A percentile compares a stretch with the other conserved stretches of the same genome.
These are phyloP conservation scores for Yponomeuta sedellus DNA, from an alignment of 2,888 invertebrate species.

Conservation along the genomic window DNA sequence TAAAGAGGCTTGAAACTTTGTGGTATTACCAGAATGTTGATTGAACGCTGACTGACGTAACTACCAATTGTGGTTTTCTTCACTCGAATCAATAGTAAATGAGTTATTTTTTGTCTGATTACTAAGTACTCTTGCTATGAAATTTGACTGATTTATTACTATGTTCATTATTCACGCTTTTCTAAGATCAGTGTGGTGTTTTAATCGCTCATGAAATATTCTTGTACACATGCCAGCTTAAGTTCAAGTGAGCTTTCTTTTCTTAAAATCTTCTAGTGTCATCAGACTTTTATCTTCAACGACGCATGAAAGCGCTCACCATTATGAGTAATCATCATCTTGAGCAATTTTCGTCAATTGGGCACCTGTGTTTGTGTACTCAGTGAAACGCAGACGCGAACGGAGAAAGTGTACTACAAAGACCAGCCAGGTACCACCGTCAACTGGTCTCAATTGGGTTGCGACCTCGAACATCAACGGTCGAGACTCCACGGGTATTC, in stretches of 20 bases:
- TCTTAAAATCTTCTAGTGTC: background rate
- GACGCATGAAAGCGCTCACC: background rate
- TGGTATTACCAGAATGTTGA: constrained; percentile 25
- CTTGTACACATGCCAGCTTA: background rate
- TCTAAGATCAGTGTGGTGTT: background rate
- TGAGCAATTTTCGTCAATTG: constrained; percentile 12
- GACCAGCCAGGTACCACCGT: constrained; percentile 38
- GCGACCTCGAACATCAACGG: constrained; percentile 64
- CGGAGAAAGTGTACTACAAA: constrained; percentile 73
- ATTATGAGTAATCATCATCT: constrained; percentile 1
- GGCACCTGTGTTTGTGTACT: constrained; percentile 39
- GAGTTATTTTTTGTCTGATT: background rate
- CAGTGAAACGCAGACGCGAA: constrained; percentile 67
- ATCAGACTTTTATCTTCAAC: constrained; percentile 1
- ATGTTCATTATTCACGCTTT: background rate
- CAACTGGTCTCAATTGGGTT: constrained; percentile 71
- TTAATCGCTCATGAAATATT: background rate
- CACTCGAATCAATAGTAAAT: background rate
- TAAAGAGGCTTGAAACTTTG: background rate
- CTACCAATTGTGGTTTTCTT: constrained; percentile 30
- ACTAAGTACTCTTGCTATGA: background rate
- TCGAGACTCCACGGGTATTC: constrained; percentile 40
- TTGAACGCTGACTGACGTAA: constrained; percentile 37
- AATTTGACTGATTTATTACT: background rate
- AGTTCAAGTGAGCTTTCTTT: background rate